Base-by-base conservation (phyloP, 2,888 invertebrate species). In the Sinopyrophorus schimmeli region DNA sequence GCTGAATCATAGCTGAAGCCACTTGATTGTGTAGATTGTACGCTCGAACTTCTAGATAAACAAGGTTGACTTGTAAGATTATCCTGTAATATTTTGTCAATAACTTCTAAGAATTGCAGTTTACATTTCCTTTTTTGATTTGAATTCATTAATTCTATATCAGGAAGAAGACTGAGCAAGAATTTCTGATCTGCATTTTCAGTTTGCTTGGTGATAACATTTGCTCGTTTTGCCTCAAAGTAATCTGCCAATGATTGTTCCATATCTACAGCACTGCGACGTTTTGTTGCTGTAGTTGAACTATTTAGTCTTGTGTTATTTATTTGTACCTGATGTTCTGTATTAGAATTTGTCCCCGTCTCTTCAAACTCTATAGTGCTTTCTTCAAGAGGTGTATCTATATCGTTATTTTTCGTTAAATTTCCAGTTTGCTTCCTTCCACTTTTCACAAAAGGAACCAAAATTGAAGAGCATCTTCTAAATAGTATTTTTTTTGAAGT, bases 381-480 rank as follows among this genome's bases (percentile, higher is more conserved):
- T n/a, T n/a, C n/a, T n/a, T n/a, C n/a, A n/a, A n/a, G n/a, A n/a
- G n/a, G n/a, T 28, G 28, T 15, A 28, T 28, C 28, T 14, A 15
- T 14, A 15, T 28, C 28, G 14, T 28, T 28, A 28, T 28, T 28
- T 26, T 26, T 10, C 26, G 11, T 26, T 26, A 26, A 4, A 26
- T 26, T 26, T 12, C 5, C 26, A 11, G 10, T 26, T 12, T 26
- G 26, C 11, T n/a, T n/a, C 12, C 26, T 26, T 10, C 11, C 12
- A 26, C 26, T 26, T 26, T 26, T 26, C 10, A 10, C 26, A 12
- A 26, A 26, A 3, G 26, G 26, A 26, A 26, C 5, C 12, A 26
- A 26, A 26, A 26, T 12, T 28, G 28, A n/a, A 28, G 28, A 14
- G 28, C 28, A 28, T 28, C 28, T 28, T 28, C 28, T 28, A 26